These are phyloP conservation scores for Elgaria multicarinata DNA, from an alignment of 2,113 vertebrate genomes.

Conservation along the genomic window DNA sequence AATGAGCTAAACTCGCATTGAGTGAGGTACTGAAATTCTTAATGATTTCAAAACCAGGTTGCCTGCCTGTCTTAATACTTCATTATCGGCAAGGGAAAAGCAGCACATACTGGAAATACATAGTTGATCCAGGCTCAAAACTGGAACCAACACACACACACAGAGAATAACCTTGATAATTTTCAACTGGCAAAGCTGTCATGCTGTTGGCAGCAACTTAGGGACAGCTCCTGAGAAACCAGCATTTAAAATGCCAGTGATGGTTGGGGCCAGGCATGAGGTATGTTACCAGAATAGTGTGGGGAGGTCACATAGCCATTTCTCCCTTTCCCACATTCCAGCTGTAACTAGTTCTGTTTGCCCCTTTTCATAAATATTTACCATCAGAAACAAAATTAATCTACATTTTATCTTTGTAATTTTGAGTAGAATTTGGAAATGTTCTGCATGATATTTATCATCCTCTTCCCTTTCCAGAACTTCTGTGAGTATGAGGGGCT, in stretches of 20 bases:
- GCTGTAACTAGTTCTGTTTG: conserved; percentile 32
- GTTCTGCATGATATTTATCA: neutral
- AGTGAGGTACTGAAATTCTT: neutral
- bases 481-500: neutral
- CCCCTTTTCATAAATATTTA: conserved; percentile 40
- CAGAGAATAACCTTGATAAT: conserved; percentile 63
- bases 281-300: conserved; percentile 18
- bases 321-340: conserved; percentile 22
- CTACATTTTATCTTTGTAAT: conserved; percentile 18
- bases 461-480: conserved; percentile 29
- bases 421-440: conserved; percentile 39
- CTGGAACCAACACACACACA: conserved; percentile 54
- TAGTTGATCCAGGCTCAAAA: conserved; percentile 27
- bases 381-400: conserved; percentile 52
- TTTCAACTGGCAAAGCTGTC: conserved; percentile 54
- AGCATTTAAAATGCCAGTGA: conserved; percentile 35
- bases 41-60: neutral
- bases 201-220: conserved; percentile 38
- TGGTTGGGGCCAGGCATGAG: conserved; percentile 40
- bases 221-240: conserved; percentile 22
- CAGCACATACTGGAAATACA: neutral
- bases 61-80: conserved; percentile 7
- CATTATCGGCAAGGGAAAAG: neutral
- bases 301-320: neutral
- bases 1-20: neutral